Conservation (phyloP, 2,888 invertebrate species). For the Ormia ochracea region DNA sequence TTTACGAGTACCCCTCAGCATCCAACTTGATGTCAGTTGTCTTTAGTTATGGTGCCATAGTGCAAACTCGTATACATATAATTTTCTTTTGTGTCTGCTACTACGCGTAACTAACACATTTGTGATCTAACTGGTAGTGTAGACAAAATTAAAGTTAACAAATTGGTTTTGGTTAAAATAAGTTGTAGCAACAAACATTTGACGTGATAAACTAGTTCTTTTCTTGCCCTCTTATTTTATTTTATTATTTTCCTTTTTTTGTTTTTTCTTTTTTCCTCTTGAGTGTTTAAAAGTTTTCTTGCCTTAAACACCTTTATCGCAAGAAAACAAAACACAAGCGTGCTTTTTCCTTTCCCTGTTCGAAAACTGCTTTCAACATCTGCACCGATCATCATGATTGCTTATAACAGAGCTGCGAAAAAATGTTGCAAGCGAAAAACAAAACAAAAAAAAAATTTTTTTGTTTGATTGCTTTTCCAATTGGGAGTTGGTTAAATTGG, state of each 20-base stretch:
- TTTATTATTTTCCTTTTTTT: no score
- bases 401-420: neutral
- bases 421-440: neutral
- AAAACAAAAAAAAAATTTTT: no score
- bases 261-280: neutral
- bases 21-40: no score
- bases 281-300: constrained; percentile 26
- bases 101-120: constrained; percentile 39
- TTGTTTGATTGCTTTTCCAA: constrained; percentile 20
- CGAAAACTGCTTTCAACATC: constrained; percentile 27
- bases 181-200: constrained; percentile 44
- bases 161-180: constrained; percentile 57
- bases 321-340: neutral
- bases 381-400: constrained; percentile 30
- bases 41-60: no score
- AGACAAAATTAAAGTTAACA: constrained; percentile 56
- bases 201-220: constrained; percentile 47
- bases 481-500: neutral
- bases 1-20: no score
- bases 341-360: neutral
- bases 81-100: neutral
- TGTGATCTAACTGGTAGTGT: constrained; percentile 21
- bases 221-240: neutral
- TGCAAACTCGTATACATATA: no score
- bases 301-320: constrained; percentile 36